Base-by-base conservation (phyloP, 37 sponge, comb jelly and placozoan genomes). In the Halisarca cf. caerulea region DNA sequence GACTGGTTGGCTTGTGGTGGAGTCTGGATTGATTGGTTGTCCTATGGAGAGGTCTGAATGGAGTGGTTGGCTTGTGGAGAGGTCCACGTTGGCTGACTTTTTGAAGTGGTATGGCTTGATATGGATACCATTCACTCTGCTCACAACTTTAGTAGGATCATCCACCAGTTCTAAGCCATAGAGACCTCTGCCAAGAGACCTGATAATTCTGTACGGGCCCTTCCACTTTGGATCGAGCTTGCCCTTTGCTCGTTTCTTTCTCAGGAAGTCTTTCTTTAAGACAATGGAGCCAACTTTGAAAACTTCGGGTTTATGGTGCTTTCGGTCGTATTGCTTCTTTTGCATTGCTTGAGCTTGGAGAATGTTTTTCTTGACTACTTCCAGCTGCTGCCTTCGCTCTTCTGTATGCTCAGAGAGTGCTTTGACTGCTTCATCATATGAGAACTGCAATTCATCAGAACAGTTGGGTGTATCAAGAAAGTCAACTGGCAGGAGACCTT, bases 351-450 rank as follows among this genome's bases (percentile, higher is more conserved):
- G 92, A 25, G 89, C 89, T 40, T 41, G 44, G 44, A 85, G 30
- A 58, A 92, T 92, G 74, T 92, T 92, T 59, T 72, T 36, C 47
- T 92, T 92, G 3, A 83, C 93, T 75, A 58, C 66, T 59, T 82
- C 84, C 41, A 92, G 61, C 37, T 18, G 51, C 41, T 64, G 36
- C n/a, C 47, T 30, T 34, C 79, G 20, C 55, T 72, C 47, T 66
- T 64, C 39, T 32, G 18, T 17, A 11, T 55, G 11, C 17, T 55
- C 17, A 20, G 11, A 11, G 17, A 20, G 11, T 11, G 11, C 57
- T 20, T 20, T n/a, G n/a, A n/a, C n/a, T n/a, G n/a, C n/a, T n/a
- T n/a, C n/a, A n/a, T n/a, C n/a, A n/a, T n/a, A n/a, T n/a, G n/a
- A n/a, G 42, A 11, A 44, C 38, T 21, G n/a, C 37, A 23, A 24